A percentile compares a stretch with the other conserved stretches of the same genome.
Evolutionary conservation across 1,140 invertebrate genomes (phyloP).

Genomic region (Drosophila sp.): DNA sequence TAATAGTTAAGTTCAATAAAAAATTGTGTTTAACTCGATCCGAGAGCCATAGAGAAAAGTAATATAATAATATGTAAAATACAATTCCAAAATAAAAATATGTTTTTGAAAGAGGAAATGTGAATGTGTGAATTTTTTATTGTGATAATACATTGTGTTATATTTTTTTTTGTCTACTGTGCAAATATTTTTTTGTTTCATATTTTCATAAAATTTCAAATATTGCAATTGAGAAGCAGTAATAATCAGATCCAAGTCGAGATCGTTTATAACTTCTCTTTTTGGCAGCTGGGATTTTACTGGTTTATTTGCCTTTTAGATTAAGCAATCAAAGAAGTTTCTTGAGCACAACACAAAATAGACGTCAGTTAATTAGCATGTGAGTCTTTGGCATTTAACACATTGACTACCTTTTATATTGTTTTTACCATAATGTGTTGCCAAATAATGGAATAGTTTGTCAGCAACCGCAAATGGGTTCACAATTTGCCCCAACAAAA

Average conservation of each 20-base stretch:
- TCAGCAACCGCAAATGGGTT: constrained; percentile 15
- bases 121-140: too few relatives aligned
- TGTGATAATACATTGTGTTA: too few relatives aligned
- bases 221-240: neutral
- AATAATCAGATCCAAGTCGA: neutral
- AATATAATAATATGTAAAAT: too few relatives aligned
- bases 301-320: constrained; percentile 1
- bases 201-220: too few relatives aligned
- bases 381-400: constrained; percentile 52
- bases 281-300: constrained; percentile 38
- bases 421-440: constrained; percentile 41
- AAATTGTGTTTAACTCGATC: too few relatives aligned
- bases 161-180: too few relatives aligned
- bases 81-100: too few relatives aligned
- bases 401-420: constrained; percentile 33
- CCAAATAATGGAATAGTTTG: constrained; percentile 38
- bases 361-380: constrained; percentile 42
- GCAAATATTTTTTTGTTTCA: too few relatives aligned
- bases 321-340: constrained; percentile 45
- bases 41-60: too few relatives aligned
- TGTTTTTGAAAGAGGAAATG: too few relatives aligned
- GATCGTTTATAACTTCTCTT: constrained; percentile 54
- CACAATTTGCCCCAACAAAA: neutral
- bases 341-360: neutral
- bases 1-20: too few relatives aligned